phyloP scores from a whole-genome alignment of 2,797 vertebrate species.

The Syncerus caffer region DNA sequence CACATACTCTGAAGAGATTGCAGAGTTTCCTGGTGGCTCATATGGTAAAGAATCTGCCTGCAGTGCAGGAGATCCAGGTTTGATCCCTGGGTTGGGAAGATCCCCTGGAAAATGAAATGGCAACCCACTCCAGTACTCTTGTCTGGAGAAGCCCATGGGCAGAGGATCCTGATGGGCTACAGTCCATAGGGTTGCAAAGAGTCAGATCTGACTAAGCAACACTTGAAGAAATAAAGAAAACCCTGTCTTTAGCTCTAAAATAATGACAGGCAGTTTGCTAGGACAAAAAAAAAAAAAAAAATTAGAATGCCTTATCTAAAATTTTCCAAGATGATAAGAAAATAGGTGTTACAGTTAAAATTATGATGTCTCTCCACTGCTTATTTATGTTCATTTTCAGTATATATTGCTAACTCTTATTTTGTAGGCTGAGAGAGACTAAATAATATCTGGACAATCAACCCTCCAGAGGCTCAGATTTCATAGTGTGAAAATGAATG shows the following conservation, averaged over 20 bases:
- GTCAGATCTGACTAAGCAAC: neutral
- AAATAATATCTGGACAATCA: neutral
- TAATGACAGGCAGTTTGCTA: neutral
- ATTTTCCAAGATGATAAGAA: neutral
- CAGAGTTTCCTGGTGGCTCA: neutral
- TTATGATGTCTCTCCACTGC: neutral
- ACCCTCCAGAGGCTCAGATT: neutral
- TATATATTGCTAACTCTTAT: neutral
- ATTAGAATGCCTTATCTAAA: neutral
- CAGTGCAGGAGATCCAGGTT: neutral
- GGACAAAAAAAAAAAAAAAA: neutral
- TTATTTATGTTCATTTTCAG: constrained; percentile 16
- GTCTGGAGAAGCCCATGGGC: neutral
- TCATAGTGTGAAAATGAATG: neutral
- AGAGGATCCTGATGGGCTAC: neutral
- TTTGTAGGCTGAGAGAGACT: neutral
- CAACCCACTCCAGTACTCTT: neutral
- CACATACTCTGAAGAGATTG: neutral
- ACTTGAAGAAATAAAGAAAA: neutral
- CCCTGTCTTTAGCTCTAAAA: neutral
- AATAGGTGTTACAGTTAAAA: neutral
- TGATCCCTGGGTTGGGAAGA: rapidly evolving
- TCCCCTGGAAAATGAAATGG: neutral
- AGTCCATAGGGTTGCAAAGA: neutral
- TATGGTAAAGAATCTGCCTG: neutral